phyloP scores from a whole-genome alignment of 2,797 vertebrate species.

The Parambassis ranga region DNA sequence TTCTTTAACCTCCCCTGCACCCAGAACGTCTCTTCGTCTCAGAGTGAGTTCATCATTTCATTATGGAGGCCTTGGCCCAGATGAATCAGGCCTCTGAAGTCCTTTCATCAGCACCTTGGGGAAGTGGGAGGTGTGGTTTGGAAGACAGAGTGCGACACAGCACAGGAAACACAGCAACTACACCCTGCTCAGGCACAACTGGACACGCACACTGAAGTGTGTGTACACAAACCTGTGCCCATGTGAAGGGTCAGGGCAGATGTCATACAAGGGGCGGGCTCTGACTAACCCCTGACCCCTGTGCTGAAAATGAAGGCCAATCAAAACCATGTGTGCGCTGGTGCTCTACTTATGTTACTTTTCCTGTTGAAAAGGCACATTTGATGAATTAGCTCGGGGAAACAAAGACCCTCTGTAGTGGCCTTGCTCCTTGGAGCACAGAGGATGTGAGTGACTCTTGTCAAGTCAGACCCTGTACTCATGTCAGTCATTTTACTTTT shows the following conservation, averaged over 20 bases:
- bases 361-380: constrained; percentile 33
- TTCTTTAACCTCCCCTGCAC: constrained; percentile 45
- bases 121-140: constrained; percentile 14
- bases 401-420: constrained; percentile 52
- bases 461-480: constrained; percentile 6
- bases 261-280: constrained; percentile 31
- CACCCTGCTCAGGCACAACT: constrained; percentile 5
- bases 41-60: constrained; percentile 56
- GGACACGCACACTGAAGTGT: constrained; percentile 46
- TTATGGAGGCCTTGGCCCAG: constrained; percentile 48
- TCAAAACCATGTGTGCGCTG: constrained; percentile 64
- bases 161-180: constrained; percentile 42
- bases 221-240: constrained; percentile 49
- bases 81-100: constrained; percentile 59
- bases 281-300: constrained; percentile 51
- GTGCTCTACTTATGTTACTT: background rate
- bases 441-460: constrained; percentile 29
- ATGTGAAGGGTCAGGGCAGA: constrained; percentile 51
- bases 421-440: background rate
- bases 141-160: background rate
- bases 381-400: constrained; percentile 36
- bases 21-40: constrained; percentile 32
- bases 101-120: constrained; percentile 52
- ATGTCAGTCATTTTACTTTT: constrained; percentile 21
- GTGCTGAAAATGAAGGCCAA: constrained; percentile 56